phyloP scores from a whole-genome alignment of 2,888 invertebrate genomes.

The Diplolepis rosae region DNA sequence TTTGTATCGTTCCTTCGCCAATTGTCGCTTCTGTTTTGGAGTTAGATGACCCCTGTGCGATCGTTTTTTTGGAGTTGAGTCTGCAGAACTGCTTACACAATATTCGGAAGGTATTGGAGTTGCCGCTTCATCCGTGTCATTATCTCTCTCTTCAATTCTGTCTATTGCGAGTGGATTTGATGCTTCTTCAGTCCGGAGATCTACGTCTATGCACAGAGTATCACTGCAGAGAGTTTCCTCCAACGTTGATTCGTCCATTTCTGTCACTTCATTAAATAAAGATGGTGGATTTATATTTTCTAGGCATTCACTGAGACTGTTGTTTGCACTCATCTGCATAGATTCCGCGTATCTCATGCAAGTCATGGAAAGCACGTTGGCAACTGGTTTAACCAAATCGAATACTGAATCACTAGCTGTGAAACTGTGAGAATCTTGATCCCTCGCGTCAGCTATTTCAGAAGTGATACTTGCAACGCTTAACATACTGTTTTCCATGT shows the following conservation, averaged over 20 bases:
- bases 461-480: constrained; percentile 90
- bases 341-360: constrained; percentile 68
- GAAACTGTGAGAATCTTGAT: constrained; percentile 71
- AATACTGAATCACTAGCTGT: constrained; percentile 74
- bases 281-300: constrained; percentile 85
- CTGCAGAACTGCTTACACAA: constrained; percentile 79
- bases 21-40: constrained; percentile 85
- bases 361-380: constrained; percentile 74
- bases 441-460: constrained; percentile 81
- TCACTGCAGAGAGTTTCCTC: constrained; percentile 75
- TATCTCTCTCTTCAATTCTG: constrained; percentile 73
- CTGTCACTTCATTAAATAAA: constrained; percentile 82
- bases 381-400: constrained; percentile 77
- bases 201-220: constrained; percentile 75
- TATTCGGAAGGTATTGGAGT: constrained; percentile 83
- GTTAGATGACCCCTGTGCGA: constrained; percentile 76
- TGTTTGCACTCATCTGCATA: constrained; percentile 71
- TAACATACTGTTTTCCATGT: constrained; percentile 88
- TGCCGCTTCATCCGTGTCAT: constrained; percentile 78
- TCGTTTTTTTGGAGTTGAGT: constrained; percentile 83
- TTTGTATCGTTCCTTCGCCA: constrained; percentile 86
- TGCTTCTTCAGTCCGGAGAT: constrained; percentile 73
- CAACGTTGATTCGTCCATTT: constrained; percentile 74
- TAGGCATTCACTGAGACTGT: constrained; percentile 77
- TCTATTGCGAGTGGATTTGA: constrained; percentile 42